A percentile compares a stretch with the other conserved stretches of the same genome.
Evolutionary conservation across 2,113 vertebrate genomes (phyloP).

Genomic region (Anas platyrhynchos): DNA sequence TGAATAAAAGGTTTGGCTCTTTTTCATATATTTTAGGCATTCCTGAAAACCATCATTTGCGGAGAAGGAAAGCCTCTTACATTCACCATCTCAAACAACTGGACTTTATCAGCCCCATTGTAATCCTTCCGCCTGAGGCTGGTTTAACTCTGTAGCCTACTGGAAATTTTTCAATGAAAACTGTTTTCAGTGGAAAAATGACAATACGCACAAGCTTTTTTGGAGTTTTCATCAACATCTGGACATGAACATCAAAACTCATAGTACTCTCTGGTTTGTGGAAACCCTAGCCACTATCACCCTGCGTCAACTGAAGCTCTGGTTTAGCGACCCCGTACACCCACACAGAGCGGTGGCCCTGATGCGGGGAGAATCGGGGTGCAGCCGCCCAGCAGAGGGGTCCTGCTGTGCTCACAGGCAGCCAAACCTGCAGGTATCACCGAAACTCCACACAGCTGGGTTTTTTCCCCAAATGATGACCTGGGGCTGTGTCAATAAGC

Average conservation of each 20-base stretch:
- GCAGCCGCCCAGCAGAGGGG: no score
- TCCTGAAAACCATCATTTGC: constrained; percentile 1
- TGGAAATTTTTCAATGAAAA: neutral
- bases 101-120: neutral
- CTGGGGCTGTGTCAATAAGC: no score
- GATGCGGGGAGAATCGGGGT: no score
- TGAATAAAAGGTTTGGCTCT: constrained; percentile 4
- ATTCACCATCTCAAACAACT: neutral
- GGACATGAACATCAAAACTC: neutral
- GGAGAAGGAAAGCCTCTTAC: neutral
- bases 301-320: neutral
- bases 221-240: neutral
- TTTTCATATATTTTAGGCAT: neutral
- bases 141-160: neutral
- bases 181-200: neutral
- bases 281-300: neutral
- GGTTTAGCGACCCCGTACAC: neutral
- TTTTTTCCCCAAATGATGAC: neutral
- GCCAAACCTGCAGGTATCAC: neutral
- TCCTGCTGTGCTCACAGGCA: neutral
- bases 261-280: neutral
- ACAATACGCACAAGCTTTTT: neutral
- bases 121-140: neutral
- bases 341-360: neutral
- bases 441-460: neutral